phyloP scores from a whole-genome alignment of 2,888 invertebrate genomes.

The Suillia variegata region DNA sequence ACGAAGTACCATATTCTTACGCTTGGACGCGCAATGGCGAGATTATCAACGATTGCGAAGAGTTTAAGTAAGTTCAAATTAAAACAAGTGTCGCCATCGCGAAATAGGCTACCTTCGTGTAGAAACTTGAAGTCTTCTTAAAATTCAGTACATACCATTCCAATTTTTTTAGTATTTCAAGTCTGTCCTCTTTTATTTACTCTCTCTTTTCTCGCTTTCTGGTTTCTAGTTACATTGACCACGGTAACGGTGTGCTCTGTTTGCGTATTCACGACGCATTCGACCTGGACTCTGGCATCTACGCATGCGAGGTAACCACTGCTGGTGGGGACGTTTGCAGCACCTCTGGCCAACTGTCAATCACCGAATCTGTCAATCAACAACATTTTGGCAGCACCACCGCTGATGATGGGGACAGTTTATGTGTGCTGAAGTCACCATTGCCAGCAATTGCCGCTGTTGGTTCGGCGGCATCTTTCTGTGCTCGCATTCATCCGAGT shows the following conservation, averaged over 20 bases:
- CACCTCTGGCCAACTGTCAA: conserved; percentile 58
- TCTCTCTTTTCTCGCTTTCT: no score
- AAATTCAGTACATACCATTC: background rate
- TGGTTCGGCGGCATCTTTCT: conserved; percentile 65
- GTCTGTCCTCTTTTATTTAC: background rate
- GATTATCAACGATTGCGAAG: conserved; percentile 67
- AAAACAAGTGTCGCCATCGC: background rate
- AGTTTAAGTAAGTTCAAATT: conserved; percentile 62
- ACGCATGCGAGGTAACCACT: conserved; percentile 71
- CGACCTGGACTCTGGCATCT: conserved; percentile 70
- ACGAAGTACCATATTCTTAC: conserved; percentile 65
- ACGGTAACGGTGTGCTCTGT: conserved; percentile 65
- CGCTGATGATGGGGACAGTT: conserved; percentile 55
- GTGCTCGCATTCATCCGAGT: conserved; percentile 63
- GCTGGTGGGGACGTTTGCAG: conserved; percentile 65
- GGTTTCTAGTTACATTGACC: conserved; percentile 61
- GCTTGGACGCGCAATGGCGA: conserved; percentile 72
- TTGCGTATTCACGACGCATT: conserved; percentile 68
- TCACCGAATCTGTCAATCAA: conserved; percentile 33
- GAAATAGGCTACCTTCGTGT: background rate
- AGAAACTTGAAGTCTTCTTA: background rate
- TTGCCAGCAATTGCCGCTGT: conserved; percentile 63
- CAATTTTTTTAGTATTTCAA: background rate
- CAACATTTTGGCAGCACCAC: conserved; percentile 41
- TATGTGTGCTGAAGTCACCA: conserved; percentile 65